Conservation (phyloP, 2,113 vertebrate genomes). For the Notiomystis cincta region DNA sequence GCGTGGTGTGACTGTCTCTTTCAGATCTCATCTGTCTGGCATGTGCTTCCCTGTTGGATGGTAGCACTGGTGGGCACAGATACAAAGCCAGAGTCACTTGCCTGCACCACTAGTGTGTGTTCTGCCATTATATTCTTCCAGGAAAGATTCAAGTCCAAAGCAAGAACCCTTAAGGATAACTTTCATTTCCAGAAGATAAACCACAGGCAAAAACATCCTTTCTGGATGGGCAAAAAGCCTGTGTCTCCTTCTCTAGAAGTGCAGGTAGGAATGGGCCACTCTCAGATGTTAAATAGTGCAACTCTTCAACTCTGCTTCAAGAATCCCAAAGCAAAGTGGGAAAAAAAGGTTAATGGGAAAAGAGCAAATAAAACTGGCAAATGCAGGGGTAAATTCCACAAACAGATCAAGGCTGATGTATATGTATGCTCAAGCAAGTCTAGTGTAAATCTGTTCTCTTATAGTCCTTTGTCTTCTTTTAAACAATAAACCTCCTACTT, state of each 20-base stretch:
- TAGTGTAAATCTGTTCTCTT: not conserved
- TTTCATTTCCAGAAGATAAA: not conserved
- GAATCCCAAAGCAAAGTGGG: not conserved
- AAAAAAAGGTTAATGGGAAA: not conserved
- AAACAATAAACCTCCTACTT: not conserved
- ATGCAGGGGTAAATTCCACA: not conserved
- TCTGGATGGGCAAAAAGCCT: not conserved
- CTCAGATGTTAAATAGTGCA: rapidly evolving
- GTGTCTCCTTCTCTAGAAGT: not conserved
- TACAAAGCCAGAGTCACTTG: not conserved
- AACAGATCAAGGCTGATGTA: not conserved
- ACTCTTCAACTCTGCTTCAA: not conserved
- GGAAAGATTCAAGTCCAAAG: not conserved
- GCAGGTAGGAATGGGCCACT: not conserved
- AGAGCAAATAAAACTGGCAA: not conserved
- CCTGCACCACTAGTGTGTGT: rapidly evolving
- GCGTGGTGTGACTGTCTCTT: not conserved
- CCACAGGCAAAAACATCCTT: not conserved
- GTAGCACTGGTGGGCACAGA: not conserved
- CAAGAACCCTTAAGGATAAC: not conserved
- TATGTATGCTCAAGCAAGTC: not conserved
- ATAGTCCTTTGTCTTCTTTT: not conserved
- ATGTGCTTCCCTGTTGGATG: rapidly evolving
- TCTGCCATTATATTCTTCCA: not conserved
- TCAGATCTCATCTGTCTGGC: not conserved